Evolutionary conservation across 2,888 invertebrate species (phyloP).

Genomic region (Pammene aurita): DNA sequence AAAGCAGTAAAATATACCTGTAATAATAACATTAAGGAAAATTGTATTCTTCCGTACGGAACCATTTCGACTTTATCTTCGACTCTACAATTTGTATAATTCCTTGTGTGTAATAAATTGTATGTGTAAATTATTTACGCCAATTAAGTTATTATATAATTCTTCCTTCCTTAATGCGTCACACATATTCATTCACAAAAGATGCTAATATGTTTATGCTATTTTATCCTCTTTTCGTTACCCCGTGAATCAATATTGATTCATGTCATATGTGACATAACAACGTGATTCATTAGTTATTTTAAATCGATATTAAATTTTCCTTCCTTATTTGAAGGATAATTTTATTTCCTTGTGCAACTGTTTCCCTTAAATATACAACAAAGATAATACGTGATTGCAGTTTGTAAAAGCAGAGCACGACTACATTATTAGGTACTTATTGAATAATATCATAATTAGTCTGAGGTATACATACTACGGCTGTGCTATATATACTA

Average conservation of each 20-base stretch:
- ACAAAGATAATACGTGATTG: too few relatives aligned
- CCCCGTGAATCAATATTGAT: slow-evolving; percentile 12
- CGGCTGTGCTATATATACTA: too few relatives aligned
- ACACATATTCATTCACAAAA: slow-evolving; percentile 21
- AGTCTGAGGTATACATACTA: too few relatives aligned
- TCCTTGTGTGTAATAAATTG: not conserved
- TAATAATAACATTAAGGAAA: not conserved
- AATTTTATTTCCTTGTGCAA: slow-evolving; percentile 14
- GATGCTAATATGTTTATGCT: slow-evolving; percentile 7
- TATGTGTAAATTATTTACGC: slow-evolving; percentile 5
- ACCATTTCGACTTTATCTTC: not conserved
- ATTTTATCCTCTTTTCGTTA: slow-evolving; percentile 9
- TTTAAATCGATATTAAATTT: not conserved
- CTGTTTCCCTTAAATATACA: not conserved
- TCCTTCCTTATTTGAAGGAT: slow-evolving; percentile 7
- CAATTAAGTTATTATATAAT: slow-evolving; percentile 19
- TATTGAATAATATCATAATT: too few relatives aligned
- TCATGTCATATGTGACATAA: slow-evolving; percentile 17
- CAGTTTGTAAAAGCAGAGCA: too few relatives aligned
- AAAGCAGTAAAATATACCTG: too few relatives aligned
- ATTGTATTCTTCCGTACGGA: not conserved
- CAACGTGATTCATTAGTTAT: slow-evolving; percentile 2
- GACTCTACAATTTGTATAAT: not conserved
- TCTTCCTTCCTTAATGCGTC: not conserved
- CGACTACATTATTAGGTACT: too few relatives aligned